Conservation (phyloP, 2,113 vertebrate genomes). For the Thryonomys swinderianus region DNA sequence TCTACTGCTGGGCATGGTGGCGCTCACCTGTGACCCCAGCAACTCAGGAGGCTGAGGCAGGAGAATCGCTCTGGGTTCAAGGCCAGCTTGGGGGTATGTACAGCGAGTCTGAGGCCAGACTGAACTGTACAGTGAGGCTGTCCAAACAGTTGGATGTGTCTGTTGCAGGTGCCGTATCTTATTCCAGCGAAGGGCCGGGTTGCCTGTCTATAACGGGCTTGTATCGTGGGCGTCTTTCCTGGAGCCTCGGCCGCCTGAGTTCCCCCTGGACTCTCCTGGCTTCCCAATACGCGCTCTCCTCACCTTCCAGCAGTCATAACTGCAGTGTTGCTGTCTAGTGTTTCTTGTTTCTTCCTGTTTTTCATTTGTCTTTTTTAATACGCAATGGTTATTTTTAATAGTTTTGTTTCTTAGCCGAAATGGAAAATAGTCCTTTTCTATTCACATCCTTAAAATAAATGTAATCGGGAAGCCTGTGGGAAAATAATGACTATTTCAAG, state of each 20-base stretch:
- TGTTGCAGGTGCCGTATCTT: background rate
- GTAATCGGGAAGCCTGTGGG: background rate
- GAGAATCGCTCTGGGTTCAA: background rate
- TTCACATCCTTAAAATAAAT: conserved; percentile 48
- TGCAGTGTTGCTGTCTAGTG: background rate
- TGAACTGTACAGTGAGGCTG: background rate
- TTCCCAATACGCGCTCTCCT: background rate
- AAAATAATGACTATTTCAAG: background rate
- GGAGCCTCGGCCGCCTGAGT: background rate
- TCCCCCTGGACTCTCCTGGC: background rate
- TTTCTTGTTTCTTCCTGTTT: background rate
- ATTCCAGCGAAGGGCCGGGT: background rate
- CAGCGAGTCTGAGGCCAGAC: background rate
- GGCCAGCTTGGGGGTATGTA: background rate
- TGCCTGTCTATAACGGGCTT: background rate
- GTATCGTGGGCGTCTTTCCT: too few species aligned
- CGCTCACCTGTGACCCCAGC: background rate
- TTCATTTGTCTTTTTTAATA: conserved; percentile 45
- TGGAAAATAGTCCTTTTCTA: background rate
- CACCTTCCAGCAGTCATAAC: background rate
- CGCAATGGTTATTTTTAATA: background rate
- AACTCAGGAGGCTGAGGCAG: background rate
- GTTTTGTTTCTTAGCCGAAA: background rate
- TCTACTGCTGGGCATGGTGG: background rate
- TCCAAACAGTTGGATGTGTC: background rate